Base-by-base conservation (phyloP, 2,888 invertebrate species). In the Aspidiotus rigidus region DNA sequence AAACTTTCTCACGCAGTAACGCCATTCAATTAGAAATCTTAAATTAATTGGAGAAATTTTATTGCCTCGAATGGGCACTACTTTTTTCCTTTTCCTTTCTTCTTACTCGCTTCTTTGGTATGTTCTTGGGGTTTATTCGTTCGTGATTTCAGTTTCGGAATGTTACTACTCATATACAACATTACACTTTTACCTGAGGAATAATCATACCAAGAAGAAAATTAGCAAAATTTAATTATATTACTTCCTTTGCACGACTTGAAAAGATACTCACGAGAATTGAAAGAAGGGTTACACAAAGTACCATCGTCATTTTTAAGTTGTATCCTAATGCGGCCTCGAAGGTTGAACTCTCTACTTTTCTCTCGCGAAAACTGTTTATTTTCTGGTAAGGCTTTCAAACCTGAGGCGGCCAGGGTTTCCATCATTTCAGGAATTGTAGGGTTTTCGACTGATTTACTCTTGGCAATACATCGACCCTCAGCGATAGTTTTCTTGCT, bases 401-500 rank as follows among this genome's bases (percentile, higher is more conserved):
- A 79, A 39, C 93, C 93, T 40, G 89, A 86, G 10, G 90, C 86
- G 16, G 87, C 82, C 63, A 97, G 80, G 2, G 97, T 94, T 81
- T 98, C 97, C 72, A 90, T 84, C 72, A 99, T 97, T 80, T 99
- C 99, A 75, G 90, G 87, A 77, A 89, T 89, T 0, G 93, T 93
- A 13, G 99, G 99, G 79, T 96, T 95, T 74, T 97, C 95, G 0
- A 98, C 89, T 77, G 93, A 93, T 77, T 86, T 86, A 2, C 86
- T 83, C 79, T 93, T 93, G 1, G 90, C 80, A 28, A 99, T 80
- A 74, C 87, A 85, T 44, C 99, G 83, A 7, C 99, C 99, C 78
- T 95, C 88, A 1, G 90, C 90, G 15, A 90, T 78, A 0, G 93
- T 90, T 78, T 92, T 95, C 77, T 93, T 95, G 75, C 88, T 92